phyloP scores from a whole-genome alignment of 2,113 vertebrate species.

The Egretta garzetta region DNA sequence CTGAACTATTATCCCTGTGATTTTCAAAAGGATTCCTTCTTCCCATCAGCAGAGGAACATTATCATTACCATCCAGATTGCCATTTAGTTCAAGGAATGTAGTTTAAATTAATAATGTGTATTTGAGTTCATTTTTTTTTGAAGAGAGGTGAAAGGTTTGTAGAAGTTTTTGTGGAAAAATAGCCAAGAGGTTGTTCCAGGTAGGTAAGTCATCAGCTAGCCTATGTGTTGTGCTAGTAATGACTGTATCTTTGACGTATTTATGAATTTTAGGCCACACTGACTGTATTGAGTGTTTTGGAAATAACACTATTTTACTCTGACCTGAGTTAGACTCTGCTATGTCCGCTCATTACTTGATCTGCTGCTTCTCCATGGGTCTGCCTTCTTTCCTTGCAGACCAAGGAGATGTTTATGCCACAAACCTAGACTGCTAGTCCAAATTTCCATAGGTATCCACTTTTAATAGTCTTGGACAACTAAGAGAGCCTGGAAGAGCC shows the following conservation, averaged over 20 bases:
- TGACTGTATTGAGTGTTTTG: not conserved
- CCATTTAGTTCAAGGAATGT: not conserved
- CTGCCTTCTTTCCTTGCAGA: not conserved
- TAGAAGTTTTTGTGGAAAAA: not conserved
- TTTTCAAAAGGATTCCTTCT: not conserved
- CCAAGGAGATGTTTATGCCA: not conserved
- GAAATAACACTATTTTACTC: no score
- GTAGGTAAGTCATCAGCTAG: no score
- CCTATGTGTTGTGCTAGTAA: no score
- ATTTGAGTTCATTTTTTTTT: not conserved
- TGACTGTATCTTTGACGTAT: accelerated
- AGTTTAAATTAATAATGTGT: not conserved
- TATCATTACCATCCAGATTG: not conserved
- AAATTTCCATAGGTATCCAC: not conserved
- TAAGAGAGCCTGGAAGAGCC: not conserved
- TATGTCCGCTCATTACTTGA: not conserved
- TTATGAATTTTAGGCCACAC: not conserved
- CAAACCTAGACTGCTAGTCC: no score
- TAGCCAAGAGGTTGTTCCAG: not conserved
- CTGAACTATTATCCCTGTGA: not conserved
- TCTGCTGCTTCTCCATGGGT: not conserved
- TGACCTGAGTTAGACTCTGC: not conserved
- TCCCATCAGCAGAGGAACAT: not conserved
- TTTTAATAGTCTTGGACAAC: not conserved
- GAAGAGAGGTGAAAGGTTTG: not conserved